Base-by-base conservation (phyloP, 2,888 invertebrate species). In the Physocephala rufipes region DNA sequence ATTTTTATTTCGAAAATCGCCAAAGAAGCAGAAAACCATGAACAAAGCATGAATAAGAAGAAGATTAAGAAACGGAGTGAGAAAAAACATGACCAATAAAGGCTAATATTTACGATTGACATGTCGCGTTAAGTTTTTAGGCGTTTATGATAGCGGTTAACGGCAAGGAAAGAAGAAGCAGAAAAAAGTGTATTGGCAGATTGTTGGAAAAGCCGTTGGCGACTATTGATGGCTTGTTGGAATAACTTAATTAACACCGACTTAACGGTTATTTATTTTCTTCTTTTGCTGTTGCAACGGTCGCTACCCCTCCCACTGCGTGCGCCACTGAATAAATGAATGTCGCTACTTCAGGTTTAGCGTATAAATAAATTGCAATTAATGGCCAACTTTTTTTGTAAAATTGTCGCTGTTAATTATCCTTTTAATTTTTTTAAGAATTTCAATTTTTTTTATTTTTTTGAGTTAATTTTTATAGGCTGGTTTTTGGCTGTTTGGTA, bases 281-380 rank as follows among this genome's bases (percentile, higher is more conserved):
- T 47, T 19, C 16, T 55, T 16, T 16, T 55, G 55, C 2, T 19
- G 55, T 55, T 55, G 55, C 55, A 15, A 26, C 21, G 15, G 5
- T 55, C 28, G 3, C 16, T 26, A 26, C 36, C 30, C n/a, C 30
- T 30, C 5, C 36, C 36, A 7, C 36, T 36, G 36, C 36, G 5
- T 36, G 36, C 36, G 9, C 36, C 36, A 9, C 36, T 36, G 36
- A 7, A 9, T 36, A 9, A 7, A 36, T 4, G 36, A 7, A 9
- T 36, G 36, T 36, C 36, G 36, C 36, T 36, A 9, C 36, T 36
- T 36, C 36, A 36, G 36, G 4, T 36, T 36, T 36, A 36, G 36
- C 36, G 36, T 36, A 53, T 58, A 13, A 24, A 49, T 68, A 68
- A 68, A 68, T 68, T 68, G 68, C 68, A 68, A 68, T 68, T 68